These are phyloP conservation scores for Orthonychiurus folsomi DNA, from an alignment of 2,888 invertebrate species.

Conservation along the genomic window DNA sequence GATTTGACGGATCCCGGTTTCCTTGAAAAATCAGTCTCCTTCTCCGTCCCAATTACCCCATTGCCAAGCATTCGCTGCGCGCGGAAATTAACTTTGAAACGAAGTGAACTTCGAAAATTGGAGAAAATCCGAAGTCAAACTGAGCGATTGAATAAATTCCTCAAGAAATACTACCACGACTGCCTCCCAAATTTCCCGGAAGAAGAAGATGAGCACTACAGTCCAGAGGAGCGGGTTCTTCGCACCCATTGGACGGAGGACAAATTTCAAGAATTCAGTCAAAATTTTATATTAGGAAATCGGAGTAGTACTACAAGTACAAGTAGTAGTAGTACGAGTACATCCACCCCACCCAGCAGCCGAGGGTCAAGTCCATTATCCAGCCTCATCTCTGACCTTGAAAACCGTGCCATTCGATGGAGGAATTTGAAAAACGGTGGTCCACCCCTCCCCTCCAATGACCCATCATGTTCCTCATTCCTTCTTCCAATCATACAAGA, in stretches of 20 bases:
- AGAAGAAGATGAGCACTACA: constrained; percentile 36
- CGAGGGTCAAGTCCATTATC: not conserved
- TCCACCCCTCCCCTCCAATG: constrained; percentile 10
- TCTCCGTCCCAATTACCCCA: constrained; percentile 8
- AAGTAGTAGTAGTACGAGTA: not conserved
- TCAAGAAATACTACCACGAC: constrained; percentile 38
- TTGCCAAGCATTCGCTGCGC: constrained; percentile 29
- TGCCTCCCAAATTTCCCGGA: constrained; percentile 37
- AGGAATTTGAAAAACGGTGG: not conserved
- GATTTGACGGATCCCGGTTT: constrained; percentile 39
- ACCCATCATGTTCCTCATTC: constrained; percentile 13
- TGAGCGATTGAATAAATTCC: constrained; percentile 35
- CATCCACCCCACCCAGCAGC: not conserved
- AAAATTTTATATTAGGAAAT: not conserved
- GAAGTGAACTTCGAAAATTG: constrained; percentile 36
- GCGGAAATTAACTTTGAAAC: constrained; percentile 36
- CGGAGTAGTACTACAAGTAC: not conserved
- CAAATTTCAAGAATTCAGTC: not conserved
- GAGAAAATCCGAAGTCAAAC: constrained; percentile 35
- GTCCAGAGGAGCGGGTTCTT: constrained; percentile 35
- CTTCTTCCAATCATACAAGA: constrained; percentile 15
- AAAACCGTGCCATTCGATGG: not conserved
- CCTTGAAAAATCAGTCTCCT: constrained; percentile 23
- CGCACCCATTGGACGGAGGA: constrained; percentile 26
- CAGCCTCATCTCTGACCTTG: not conserved